Conservation (phyloP, 2,113 vertebrate genomes). For the human region GRCh38 chr2:114286001-114286500, state of each 20-base stretch:
- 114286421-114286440: no score
- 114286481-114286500: no score
- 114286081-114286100: not conserved
- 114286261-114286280: not conserved
- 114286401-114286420: no score
- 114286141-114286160: not conserved
- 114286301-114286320: not conserved
- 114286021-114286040: not conserved
- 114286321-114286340: not conserved
- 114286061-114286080: not conserved
- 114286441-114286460: no score
- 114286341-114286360: not conserved
- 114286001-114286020: not conserved
- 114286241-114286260: not conserved
- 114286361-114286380: no score
- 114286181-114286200: not conserved
- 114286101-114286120: constrained; percentile 28
- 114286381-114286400: no score
- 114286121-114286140: not conserved
- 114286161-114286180: not conserved
- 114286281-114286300: not conserved
- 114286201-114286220: not conserved
- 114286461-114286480: no score
- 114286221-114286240: not conserved
- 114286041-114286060: not conserved